A percentile compares a stretch with the other conserved stretches of the same genome.
Evolutionary conservation across 2,888 invertebrate species (phyloP).

Genomic region (Sipunculus nudus): DNA sequence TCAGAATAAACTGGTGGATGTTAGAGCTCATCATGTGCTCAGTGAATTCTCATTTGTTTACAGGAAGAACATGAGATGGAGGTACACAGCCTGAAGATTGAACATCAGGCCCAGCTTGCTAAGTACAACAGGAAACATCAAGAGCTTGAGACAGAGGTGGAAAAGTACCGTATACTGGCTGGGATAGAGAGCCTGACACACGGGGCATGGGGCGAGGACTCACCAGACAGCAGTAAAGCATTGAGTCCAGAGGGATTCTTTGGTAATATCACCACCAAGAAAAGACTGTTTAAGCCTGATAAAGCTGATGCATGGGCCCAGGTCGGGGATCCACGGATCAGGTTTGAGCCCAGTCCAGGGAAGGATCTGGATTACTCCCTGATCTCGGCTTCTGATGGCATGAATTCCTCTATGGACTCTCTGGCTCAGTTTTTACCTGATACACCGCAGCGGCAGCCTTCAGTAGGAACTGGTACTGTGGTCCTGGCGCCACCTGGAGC

Average conservation of each 20-base stretch:
- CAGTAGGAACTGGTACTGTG: conserved; percentile 7
- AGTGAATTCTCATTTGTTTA: conserved; percentile 25
- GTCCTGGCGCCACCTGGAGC: conserved; percentile 28
- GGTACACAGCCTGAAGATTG: conserved; percentile 53
- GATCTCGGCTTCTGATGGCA: too few relatives aligned
- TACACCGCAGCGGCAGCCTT: conserved; percentile 9
- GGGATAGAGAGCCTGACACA: conserved; percentile 71
- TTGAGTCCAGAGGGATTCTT: too few relatives aligned
- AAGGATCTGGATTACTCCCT: too few relatives aligned
- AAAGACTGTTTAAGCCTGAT: too few relatives aligned
- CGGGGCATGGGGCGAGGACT: conserved; percentile 69
- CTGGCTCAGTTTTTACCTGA: too few relatives aligned
- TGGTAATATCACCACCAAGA: too few relatives aligned
- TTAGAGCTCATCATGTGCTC: neutral
- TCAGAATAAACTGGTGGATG: too few relatives aligned
- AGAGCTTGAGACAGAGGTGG: conserved; percentile 70
- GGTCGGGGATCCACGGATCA: too few relatives aligned
- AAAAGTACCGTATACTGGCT: conserved; percentile 72
- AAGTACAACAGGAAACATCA: conserved; percentile 66
- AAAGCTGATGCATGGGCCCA: too few relatives aligned
- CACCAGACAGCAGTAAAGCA: too few relatives aligned
- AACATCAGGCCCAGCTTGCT: conserved; percentile 63
- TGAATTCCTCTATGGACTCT: too few relatives aligned
- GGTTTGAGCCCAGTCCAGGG: too few relatives aligned
- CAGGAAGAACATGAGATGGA: conserved; percentile 52